Conservation (phyloP, 2,797 vertebrate genomes). For the Coregonus ussuriensis region DNA sequence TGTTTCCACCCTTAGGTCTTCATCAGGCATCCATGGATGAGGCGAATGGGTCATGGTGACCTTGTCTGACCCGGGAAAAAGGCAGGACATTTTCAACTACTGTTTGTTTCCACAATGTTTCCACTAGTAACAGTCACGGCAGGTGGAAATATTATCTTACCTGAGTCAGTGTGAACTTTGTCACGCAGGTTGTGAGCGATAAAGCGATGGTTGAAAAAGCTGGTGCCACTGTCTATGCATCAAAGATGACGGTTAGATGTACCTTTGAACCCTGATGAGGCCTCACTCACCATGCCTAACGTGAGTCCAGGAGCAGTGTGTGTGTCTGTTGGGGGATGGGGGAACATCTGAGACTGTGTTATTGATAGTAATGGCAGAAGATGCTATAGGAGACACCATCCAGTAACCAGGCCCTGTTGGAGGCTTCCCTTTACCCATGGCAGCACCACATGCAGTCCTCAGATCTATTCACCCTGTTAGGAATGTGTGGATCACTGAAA, state of each 20-base stretch:
- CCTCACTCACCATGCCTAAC: neutral
- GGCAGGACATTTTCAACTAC: neutral
- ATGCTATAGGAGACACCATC: slow-evolving; percentile 40
- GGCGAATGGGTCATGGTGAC: neutral
- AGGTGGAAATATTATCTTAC: neutral
- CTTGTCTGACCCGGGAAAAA: neutral
- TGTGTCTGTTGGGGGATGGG: neutral
- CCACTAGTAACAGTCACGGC: neutral
- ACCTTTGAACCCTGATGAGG: neutral
- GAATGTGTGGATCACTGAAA: neutral
- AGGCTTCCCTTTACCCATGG: slow-evolving; percentile 29
- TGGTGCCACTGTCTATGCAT: neutral
- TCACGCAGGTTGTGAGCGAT: neutral
- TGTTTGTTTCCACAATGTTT: neutral
- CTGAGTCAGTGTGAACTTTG: neutral
- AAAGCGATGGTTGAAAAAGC: neutral
- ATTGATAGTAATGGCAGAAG: slow-evolving; percentile 36
- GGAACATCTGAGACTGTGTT: neutral
- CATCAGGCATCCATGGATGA: neutral
- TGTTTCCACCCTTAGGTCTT: too few species aligned
- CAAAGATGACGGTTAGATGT: neutral
- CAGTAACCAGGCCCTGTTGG: slow-evolving; percentile 27
- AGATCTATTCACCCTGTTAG: slow-evolving; percentile 27
- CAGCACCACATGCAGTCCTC: slow-evolving; percentile 35
- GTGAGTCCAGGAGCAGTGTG: neutral